Percentiles rank a stretch among this genome's conserved stretches.
These are phyloP conservation scores for Umimayanthus kanabou DNA, from an alignment of 92 coral and sea anemone genomes.

Conservation along the genomic window DNA sequence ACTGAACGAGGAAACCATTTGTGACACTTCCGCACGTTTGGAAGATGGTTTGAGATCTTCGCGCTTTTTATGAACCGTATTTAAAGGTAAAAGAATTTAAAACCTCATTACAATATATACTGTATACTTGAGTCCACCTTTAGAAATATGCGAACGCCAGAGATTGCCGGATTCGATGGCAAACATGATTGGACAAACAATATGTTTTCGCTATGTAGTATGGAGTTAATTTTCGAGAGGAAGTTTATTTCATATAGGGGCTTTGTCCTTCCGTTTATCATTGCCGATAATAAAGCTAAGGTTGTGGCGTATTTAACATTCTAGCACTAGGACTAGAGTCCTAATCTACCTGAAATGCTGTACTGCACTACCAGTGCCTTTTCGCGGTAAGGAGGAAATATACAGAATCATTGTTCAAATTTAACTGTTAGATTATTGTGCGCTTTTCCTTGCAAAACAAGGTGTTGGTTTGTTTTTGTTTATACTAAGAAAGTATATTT, in stretches of 20 bases:
- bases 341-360: no score
- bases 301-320: neutral
- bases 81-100: neutral
- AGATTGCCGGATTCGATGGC: neutral
- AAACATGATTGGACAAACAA: constrained; percentile 34
- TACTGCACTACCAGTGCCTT: neutral
- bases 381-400: no score
- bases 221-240: constrained; percentile 14
- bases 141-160: neutral
- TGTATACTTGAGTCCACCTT: neutral
- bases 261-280: constrained; percentile 27
- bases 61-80: neutral
- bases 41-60: neutral
- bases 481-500: constrained; percentile 25
- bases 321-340: neutral
- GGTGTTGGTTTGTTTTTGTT: neutral
- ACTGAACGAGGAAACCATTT: neutral
- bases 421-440: neutral
- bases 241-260: neutral
- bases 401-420: no score
- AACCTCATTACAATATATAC: neutral
- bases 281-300: neutral
- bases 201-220: constrained; percentile 17
- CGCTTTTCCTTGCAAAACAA: no score
- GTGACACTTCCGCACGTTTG: neutral